A percentile compares a stretch with the other conserved stretches of the same genome.
Evolutionary conservation across 2,888 invertebrate genomes (phyloP).

Genomic region (Cephonodes hylas): DNA sequence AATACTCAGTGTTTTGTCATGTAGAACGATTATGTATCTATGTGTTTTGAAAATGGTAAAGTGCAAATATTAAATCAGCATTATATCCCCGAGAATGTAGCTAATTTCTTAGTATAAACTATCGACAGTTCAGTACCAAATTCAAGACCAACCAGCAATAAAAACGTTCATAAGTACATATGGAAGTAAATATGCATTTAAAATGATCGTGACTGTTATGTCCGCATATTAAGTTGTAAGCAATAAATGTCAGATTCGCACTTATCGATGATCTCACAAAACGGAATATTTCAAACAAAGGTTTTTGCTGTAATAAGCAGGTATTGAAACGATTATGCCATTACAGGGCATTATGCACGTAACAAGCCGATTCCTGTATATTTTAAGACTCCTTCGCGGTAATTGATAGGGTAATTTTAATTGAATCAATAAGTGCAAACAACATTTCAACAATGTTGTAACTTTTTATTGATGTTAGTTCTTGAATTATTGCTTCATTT

Average conservation of each 20-base stretch:
- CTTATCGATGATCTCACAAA: constrained; percentile 45
- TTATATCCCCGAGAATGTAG: too few relatives aligned
- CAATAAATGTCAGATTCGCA: constrained; percentile 49
- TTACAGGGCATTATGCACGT: constrained; percentile 24
- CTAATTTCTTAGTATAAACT: too few relatives aligned
- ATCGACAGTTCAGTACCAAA: too few relatives aligned
- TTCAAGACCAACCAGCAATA: not conserved
- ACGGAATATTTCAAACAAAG: constrained; percentile 37
- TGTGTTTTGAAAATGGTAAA: too few relatives aligned
- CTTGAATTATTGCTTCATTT: too few relatives aligned
- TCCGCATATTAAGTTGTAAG: constrained; percentile 25
- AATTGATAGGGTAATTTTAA: not conserved
- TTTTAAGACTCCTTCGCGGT: not conserved
- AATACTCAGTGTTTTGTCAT: too few relatives aligned
- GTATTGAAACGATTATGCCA: constrained; percentile 28
- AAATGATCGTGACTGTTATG: constrained; percentile 21
- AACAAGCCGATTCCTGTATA: not conserved
- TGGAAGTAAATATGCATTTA: constrained; percentile 10
- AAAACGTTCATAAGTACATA: not conserved
- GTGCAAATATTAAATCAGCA: too few relatives aligned
- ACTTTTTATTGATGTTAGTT: too few relatives aligned
- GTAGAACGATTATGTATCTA: too few relatives aligned
- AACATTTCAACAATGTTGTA: not conserved
- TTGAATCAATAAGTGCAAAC: not conserved
- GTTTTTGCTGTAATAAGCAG: constrained; percentile 32